Conservation (phyloP, 1,140 invertebrate genomes). For the Nephotettix cincticeps region DNA sequence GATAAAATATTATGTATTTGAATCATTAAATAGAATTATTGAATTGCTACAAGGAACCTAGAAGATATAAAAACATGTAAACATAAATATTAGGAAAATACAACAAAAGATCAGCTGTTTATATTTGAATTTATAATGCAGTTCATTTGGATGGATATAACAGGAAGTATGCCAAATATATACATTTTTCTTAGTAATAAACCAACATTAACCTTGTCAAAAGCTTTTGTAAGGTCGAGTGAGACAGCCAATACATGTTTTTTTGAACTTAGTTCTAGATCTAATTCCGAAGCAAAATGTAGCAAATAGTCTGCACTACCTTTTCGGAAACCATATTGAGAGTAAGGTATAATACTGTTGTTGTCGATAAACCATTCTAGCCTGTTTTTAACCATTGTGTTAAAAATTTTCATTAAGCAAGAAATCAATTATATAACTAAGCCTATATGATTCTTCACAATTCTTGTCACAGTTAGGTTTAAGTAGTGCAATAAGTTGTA, state of each 20-base stretch:
- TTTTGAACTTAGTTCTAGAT: background rate
- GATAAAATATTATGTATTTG: too few relatives aligned
- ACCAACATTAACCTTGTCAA: background rate
- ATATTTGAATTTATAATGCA: too few relatives aligned
- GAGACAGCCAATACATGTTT: background rate
- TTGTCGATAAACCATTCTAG: background rate
- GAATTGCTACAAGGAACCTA: too few relatives aligned
- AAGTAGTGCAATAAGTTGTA: background rate
- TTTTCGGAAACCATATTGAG: background rate
- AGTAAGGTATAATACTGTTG: background rate
- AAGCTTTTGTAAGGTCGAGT: background rate
- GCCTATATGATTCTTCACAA: background rate
- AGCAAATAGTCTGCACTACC: background rate
- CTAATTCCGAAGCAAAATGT: background rate
- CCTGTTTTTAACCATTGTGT: background rate
- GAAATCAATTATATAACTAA: conserved; percentile 1
- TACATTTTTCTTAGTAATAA: background rate
- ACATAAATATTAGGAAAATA: too few relatives aligned
- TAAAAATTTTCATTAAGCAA: background rate
- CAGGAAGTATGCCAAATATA: background rate
- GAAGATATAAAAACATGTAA: too few relatives aligned
- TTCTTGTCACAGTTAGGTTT: background rate
- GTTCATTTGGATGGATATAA: too few relatives aligned
- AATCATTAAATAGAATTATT: too few relatives aligned
- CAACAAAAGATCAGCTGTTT: too few relatives aligned